Percentiles rank a stretch among this genome's conserved stretches.
Evolutionary conservation across 2,888 invertebrate species (phyloP).

Genomic region (Lucinisca nassula): DNA sequence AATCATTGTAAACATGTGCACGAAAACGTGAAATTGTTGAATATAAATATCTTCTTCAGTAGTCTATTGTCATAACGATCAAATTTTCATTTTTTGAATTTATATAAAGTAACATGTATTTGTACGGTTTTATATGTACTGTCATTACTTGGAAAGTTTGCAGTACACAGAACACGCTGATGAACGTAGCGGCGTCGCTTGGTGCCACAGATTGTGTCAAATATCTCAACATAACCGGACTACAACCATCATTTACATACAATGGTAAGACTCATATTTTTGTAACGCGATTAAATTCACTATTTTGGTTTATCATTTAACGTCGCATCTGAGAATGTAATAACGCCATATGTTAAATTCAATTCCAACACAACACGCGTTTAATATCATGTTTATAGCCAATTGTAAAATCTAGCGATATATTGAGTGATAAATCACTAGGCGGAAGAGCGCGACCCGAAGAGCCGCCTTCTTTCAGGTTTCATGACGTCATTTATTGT

Average conservation of each 20-base stretch:
- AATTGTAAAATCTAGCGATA: too few relatives aligned
- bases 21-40: neutral
- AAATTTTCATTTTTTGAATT: neutral
- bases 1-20: neutral
- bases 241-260: neutral
- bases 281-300: too few relatives aligned
- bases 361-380: too few relatives aligned
- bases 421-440: too few relatives aligned
- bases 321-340: too few relatives aligned
- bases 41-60: neutral
- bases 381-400: too few relatives aligned
- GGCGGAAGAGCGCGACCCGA: too few relatives aligned
- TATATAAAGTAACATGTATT: neutral
- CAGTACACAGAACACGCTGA: neutral
- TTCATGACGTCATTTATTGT: too few relatives aligned
- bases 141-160: neutral
- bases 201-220: neutral
- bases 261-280: neutral
- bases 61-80: neutral
- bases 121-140: neutral
- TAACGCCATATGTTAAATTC: too few relatives aligned
- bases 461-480: too few relatives aligned
- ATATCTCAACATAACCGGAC: constrained; percentile 11
- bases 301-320: too few relatives aligned
- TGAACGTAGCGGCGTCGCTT: neutral